A percentile compares a stretch with the other conserved stretches of the same genome.
These are phyloP conservation scores for Eupithecia abbreviata DNA, from an alignment of 2,888 invertebrate species.

Conservation along the genomic window DNA sequence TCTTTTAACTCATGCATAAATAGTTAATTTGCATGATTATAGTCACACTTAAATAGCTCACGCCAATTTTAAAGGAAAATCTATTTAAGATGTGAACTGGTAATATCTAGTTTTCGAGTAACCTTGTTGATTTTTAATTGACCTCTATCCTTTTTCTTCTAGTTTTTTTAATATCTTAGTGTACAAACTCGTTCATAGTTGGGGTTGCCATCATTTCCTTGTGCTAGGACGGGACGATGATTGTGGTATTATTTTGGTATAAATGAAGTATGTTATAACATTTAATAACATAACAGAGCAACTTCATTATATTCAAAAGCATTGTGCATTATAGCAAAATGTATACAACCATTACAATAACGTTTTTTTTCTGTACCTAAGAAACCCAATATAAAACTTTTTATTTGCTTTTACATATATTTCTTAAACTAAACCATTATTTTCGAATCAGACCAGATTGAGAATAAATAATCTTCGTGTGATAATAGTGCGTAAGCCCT, in stretches of 20 bases:
- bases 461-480: background rate
- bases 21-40: background rate
- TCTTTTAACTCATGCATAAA: background rate
- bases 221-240: background rate
- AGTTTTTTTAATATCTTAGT: slow-evolving; percentile 31
- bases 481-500: too few species aligned
- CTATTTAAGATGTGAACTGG: background rate
- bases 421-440: background rate
- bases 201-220: slow-evolving; percentile 27
- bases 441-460: background rate
- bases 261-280: too few species aligned
- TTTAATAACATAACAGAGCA: background rate
- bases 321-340: background rate
- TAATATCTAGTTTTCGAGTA: slow-evolving; percentile 1
- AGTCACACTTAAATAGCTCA: background rate
- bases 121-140: background rate
- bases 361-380: background rate
- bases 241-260: background rate
- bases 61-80: background rate
- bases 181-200: background rate
- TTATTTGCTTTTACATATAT: background rate
- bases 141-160: slow-evolving; percentile 39
- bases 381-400: background rate
- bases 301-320: background rate
- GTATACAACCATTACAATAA: background rate